Base-by-base conservation (phyloP, 2,113 vertebrate genomes). In the Camarhynchus parvulus region DNA sequence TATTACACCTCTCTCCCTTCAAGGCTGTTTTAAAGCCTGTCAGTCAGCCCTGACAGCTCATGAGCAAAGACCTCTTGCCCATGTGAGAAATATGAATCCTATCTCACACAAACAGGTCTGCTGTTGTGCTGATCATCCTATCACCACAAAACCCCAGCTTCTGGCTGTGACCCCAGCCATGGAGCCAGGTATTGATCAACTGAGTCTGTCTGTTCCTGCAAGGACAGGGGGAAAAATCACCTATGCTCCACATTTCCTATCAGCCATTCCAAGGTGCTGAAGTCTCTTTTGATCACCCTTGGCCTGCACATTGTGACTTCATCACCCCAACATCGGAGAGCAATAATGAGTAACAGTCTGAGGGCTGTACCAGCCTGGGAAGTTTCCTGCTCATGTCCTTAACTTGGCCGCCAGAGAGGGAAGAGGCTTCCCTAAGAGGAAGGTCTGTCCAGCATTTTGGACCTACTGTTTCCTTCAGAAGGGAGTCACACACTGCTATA, bases 301-400 rank as follows among this genome's bases (percentile, higher is more conserved):
- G 63, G 39, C 9, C 8, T 55, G 19, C 18, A 23, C 0, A 0
- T 23, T 28, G 41, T 56, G 72, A 37, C 20, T 76, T 42, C 79
- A 56, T 49, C 27, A 6, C 15, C 27, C 50, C 22, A 23, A 10
- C 7, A 6, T 16, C 15, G 22, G 37, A 33, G 15, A 69, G 41
- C 24, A 61, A 2, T n/a, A 39, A n/a, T 0, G 0, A 49, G 21
- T 19, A 42, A 42, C 13, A 56, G 18, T 24, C 41, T 0, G 0
- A 63, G 21, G 25, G 31, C 47, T 61, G 15, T 37, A 16, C 63
- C 63, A 63, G 49, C 17, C 55, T 62, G n/a, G 30, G 25, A 49
- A 23, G 8, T 63, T 76, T 49, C 56, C 31, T 55, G 44, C 10
- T 70, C 7, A 15, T 33, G 13, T 37, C 35, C 41, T 69, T 76